Base-by-base conservation (phyloP, 2,888 invertebrate species). In the Eudasyphora cyanicolor region DNA sequence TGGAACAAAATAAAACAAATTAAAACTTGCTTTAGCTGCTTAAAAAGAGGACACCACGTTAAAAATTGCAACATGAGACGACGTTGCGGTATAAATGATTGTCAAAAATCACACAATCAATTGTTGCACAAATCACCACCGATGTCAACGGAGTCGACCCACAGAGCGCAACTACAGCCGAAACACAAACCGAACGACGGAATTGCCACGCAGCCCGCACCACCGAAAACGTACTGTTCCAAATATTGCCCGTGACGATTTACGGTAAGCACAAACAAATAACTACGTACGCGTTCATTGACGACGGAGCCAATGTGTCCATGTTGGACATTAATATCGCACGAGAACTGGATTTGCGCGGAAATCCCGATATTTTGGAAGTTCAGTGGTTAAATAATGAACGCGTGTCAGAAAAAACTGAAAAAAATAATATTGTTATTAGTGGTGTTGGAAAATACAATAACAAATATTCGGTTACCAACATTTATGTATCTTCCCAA, bases 361-460 rank as follows among this genome's bases (percentile, higher is more conserved):
- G 71, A 35, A 21, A 78, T 29, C 38, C 49, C 1, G 74, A 54
- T 27, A 64, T n/a, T 0, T 69, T 79, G 32, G 70, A 73, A 24
- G 21, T 57, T 10, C 73, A 80, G 64, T 49, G 70, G 78, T 29
- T 78, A 4, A 71, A 78, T 24, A 49, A 62, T 6, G 71, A 78
- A 8, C 14, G 35, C 24, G 10, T 42, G n/a, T 49, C 17, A 19
- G 69, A 74, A 27, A 42, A 38, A 57, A 35, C 79, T 5, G 74
- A 79, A 42, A 49, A 54, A 24, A 54, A 60, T 1, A 69, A 24
- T 24, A 1, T 71, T 2, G 29, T n/a, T 8, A 5, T 73, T n/a
- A 73, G 78, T 42, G 78, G 78, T 1, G n/a, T 17, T 27, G 75
- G 62, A 19, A 17, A 64, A 19, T 29, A 49, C 14, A 17, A 32